Percentiles rank a stretch among this genome's conserved stretches.
These are phyloP conservation scores for Drosophila azteca DNA, from an alignment of 1,140 invertebrate genomes.

Conservation along the genomic window DNA sequence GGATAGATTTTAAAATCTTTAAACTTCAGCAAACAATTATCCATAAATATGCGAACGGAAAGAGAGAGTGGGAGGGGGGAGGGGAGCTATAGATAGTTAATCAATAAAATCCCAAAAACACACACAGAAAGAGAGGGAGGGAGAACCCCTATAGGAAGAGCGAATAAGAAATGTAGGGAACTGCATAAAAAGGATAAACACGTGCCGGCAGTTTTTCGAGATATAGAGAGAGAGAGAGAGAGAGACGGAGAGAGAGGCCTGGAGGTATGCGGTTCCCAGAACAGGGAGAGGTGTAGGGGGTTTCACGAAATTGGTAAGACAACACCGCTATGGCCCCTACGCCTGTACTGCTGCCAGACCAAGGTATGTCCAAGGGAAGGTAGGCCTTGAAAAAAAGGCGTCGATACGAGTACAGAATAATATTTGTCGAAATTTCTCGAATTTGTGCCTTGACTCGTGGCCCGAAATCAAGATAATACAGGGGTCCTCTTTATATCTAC, in stretches of 20 bases:
- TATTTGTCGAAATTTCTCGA: too few species aligned
- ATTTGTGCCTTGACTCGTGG: too few species aligned
- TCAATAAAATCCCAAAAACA: conserved; percentile 64
- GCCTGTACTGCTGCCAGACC: too few species aligned
- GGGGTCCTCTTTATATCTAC: too few species aligned
- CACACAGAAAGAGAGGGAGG: neutral
- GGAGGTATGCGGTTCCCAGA: neutral
- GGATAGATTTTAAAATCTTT: conserved; percentile 18
- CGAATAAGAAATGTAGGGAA: neutral
- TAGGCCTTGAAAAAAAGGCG: too few species aligned
- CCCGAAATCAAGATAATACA: too few species aligned
- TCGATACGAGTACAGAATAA: too few species aligned
- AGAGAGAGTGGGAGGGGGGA: conserved; percentile 5
- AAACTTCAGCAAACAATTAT: conserved; percentile 42
- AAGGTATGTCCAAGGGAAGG: too few species aligned
- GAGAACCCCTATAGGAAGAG: conserved; percentile 4
- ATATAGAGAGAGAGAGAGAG: neutral
- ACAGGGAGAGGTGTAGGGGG: neutral
- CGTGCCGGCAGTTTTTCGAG: conserved; percentile 56
- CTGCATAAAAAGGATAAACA: conserved; percentile 40
- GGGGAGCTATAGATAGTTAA: conserved; percentile 37
- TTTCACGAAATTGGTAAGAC: conserved; percentile 8
- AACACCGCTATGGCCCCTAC: neutral
- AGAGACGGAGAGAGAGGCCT: neutral
- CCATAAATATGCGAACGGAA: conserved; percentile 11